phyloP scores from a whole-genome alignment of 2,113 vertebrate species.

The Leptobrachium leishanense region DNA sequence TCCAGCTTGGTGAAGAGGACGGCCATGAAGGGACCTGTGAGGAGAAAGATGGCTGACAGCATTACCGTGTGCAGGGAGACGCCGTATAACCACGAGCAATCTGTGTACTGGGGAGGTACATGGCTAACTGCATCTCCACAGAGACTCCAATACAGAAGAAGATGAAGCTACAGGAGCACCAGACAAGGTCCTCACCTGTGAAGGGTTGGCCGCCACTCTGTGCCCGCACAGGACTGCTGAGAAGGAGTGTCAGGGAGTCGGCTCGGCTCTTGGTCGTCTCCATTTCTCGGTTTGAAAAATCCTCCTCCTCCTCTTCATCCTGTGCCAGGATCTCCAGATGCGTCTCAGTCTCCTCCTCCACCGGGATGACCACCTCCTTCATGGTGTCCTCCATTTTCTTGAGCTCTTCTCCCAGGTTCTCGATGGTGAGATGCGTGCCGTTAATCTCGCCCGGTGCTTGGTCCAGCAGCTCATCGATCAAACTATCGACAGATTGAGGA shows the following conservation, averaged over 20 bases:
- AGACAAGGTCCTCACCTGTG: slow-evolving; percentile 75
- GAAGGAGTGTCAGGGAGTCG: slow-evolving; percentile 63
- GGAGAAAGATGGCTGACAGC: slow-evolving; percentile 5
- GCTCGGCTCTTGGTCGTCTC: slow-evolving; percentile 41
- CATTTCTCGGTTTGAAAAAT: slow-evolving; percentile 54
- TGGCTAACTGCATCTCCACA: too few relatives aligned
- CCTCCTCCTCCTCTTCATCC: slow-evolving; percentile 69
- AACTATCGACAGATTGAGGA: slow-evolving; percentile 71
- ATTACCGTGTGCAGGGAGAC: too few relatives aligned
- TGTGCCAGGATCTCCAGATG: slow-evolving; percentile 48
- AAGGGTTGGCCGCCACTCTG: slow-evolving; percentile 80
- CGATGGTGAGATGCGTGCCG: slow-evolving; percentile 74
- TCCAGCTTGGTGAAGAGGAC: slow-evolving; percentile 92
- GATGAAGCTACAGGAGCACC: too few relatives aligned
- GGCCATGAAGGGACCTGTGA: slow-evolving; percentile 86
- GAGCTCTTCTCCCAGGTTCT: slow-evolving; percentile 85
- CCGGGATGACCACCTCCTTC: slow-evolving; percentile 58
- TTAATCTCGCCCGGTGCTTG: slow-evolving; percentile 63
- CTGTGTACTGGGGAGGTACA: too few relatives aligned
- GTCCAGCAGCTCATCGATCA: slow-evolving; percentile 78
- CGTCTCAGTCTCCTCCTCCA: slow-evolving; percentile 50
- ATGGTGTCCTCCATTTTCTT: slow-evolving; percentile 78
- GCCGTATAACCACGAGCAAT: too few relatives aligned
- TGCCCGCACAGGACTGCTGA: slow-evolving; percentile 73
- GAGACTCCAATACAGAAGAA: too few relatives aligned